phyloP scores from a whole-genome alignment of 2,797 vertebrate genomes.

The Epinephelus awoara region DNA sequence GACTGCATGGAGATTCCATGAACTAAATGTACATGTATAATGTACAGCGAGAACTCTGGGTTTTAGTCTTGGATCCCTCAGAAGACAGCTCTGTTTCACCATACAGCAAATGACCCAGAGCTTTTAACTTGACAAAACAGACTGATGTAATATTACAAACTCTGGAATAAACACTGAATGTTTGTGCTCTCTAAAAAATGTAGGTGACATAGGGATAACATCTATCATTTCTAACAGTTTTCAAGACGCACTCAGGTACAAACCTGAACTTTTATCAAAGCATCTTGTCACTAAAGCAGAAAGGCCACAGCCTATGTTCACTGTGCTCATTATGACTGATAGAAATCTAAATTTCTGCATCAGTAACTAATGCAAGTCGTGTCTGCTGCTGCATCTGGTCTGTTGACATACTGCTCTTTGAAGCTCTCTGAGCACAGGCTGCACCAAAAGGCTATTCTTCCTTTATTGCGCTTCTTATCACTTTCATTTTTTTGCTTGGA shows the following conservation, averaged over 20 bases:
- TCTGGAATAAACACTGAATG: neutral
- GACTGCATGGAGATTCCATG: conserved; percentile 43
- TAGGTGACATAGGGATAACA: conserved; percentile 1
- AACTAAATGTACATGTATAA: conserved; percentile 36
- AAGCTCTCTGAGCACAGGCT: conserved; percentile 65
- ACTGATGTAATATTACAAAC: conserved; percentile 1
- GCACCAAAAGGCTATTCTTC: conserved; percentile 73
- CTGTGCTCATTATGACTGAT: conserved; percentile 46
- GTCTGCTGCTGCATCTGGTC: conserved; percentile 69
- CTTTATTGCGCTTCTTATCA: conserved; percentile 74
- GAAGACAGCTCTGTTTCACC: conserved; percentile 17
- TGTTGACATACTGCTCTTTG: conserved; percentile 71
- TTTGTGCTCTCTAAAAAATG: conserved; percentile 8
- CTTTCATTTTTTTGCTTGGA: conserved; percentile 73
- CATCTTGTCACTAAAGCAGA: conserved; percentile 22
- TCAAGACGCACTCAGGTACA: conserved; percentile 5
- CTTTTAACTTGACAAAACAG: conserved; percentile 6
- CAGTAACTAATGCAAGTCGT: conserved; percentile 65
- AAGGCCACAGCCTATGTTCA: conserved; percentile 30
- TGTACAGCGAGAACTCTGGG: conserved; percentile 20
- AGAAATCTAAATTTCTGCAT: conserved; percentile 65
- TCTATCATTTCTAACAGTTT: conserved; percentile 7
- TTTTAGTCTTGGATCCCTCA: conserved; percentile 29
- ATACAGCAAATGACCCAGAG: conserved; percentile 5
- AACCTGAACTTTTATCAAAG: conserved; percentile 8